Evolutionary conservation across 2,113 vertebrate species (phyloP).

Genomic region (Erythrocercus mccallii): DNA sequence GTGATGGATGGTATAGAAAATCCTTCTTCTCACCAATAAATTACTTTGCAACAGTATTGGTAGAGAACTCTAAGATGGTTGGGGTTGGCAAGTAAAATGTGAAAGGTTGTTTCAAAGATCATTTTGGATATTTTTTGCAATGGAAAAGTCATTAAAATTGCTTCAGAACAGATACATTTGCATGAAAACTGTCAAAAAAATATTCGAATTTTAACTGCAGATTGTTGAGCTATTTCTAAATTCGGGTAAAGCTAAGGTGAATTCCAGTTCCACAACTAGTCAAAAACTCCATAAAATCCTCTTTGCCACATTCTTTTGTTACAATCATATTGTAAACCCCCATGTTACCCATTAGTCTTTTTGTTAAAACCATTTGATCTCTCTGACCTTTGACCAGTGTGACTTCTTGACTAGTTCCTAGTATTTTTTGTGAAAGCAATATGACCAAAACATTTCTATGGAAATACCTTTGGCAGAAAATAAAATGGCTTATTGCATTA

Average conservation of each 20-base stretch:
- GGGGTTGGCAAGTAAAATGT: background rate
- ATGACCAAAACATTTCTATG: background rate
- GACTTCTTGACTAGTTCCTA: background rate
- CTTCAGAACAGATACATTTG: background rate
- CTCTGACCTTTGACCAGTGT: background rate
- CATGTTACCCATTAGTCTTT: background rate
- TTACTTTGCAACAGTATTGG: background rate
- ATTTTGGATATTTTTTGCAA: background rate
- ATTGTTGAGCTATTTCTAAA: background rate
- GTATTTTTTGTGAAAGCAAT: background rate
- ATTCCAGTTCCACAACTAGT: background rate
- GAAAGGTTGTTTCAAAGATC: background rate
- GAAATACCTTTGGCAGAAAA: background rate
- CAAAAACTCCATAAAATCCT: background rate
- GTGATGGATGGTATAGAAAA: background rate
- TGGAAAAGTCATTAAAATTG: background rate
- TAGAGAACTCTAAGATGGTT: background rate
- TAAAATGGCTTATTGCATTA: background rate
- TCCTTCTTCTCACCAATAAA: background rate
- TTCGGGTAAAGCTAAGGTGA: background rate
- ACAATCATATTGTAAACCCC: background rate
- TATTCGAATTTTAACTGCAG: background rate
- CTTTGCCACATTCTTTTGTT: background rate
- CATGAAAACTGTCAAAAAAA: background rate
- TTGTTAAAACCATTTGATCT: background rate